Base-by-base conservation (phyloP, 2,888 invertebrate species). In the Rhagophthalmus giganteus region DNA sequence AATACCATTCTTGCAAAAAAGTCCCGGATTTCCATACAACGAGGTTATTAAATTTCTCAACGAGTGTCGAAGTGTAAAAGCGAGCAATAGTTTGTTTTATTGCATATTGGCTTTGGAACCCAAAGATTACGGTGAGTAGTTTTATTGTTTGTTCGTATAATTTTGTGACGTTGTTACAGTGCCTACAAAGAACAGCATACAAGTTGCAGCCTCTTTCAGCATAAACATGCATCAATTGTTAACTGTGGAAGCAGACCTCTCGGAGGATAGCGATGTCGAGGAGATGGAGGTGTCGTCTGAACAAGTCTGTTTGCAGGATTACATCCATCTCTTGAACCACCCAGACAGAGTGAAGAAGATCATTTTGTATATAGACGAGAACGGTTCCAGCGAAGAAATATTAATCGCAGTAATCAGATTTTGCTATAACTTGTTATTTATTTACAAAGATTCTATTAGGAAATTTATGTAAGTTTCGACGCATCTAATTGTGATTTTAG, bases 351-450 rank as follows among this genome's bases (percentile, higher is more conserved):
- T 75, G 1, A 69, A 78, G 39, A 75, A 77, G 52, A 76, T 84
- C 54, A 64, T 83, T 1, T 59, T 70, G 14, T 76, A 77, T 40
- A 75, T 83, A 12, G 77, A 78, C 33, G 71, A 64, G 10, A 68
- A 76, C 52, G 61, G 54, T 13, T 63, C 71, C 15, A 66, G 73
- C 55, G 71, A 69, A 30, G 63, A 68, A 35, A 60, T 75, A 10
- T 52, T 74, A 42, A 64, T 62, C 26, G 63, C 71, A 1, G 63
- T 74, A 38, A 70, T 71, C 0, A 62, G 85, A 68, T 81, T 94
- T 40, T 92, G 92, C 67, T 91, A 94, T 74, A 87, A 90, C 74
- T 76, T 94, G 37, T 76, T 94, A 69, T 79, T 90, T 59, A 87
- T 89, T 61, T 87, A 90, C 69, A 86, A 86, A 69, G 80, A 88